Evolutionary conservation across 2,113 vertebrate species (phyloP).

Genomic region (Peromyscus leucopus): DNA sequence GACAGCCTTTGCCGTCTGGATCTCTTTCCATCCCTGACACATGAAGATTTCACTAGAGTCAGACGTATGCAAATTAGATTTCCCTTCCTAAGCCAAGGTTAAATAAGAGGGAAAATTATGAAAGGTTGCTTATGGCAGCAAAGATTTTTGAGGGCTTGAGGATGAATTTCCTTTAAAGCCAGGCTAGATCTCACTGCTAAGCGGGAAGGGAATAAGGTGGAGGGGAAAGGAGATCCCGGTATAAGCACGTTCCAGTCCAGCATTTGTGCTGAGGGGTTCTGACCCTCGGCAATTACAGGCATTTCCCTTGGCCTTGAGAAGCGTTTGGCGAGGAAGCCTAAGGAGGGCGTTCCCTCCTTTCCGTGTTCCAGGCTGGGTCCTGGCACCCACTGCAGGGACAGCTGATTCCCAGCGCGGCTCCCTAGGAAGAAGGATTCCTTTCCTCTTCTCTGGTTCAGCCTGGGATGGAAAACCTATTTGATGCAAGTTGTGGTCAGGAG

Average conservation of each 20-base stretch:
- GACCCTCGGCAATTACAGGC: conserved; percentile 51
- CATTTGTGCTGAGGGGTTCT: conserved; percentile 29
- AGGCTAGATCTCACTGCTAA: conserved; percentile 14
- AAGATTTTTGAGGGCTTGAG: conserved; percentile 55
- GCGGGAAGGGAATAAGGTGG: conserved; percentile 13
- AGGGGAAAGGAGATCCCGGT: conserved; percentile 11
- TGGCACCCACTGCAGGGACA: conserved; percentile 52
- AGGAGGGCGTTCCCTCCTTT: conserved; percentile 39
- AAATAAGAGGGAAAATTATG: conserved; percentile 72
- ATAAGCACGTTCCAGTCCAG: conserved; percentile 12
- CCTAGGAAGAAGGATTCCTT: conserved; percentile 67
- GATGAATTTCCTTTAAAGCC: conserved; percentile 60
- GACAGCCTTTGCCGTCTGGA: not conserved
- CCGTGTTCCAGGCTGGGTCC: conserved; percentile 64
- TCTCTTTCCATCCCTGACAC: conserved; percentile 39
- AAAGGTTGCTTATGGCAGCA: conserved; percentile 63
- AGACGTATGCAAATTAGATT: conserved; percentile 69
- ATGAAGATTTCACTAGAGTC: conserved; percentile 62
- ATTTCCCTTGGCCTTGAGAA: conserved; percentile 53
- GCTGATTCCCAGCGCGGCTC: conserved; percentile 44
- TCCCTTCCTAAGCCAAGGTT: conserved; percentile 66
- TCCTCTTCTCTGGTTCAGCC: conserved; percentile 62
- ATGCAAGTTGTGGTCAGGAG: conserved; percentile 58
- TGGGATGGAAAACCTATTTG: conserved; percentile 64
- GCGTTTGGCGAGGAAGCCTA: conserved; percentile 20